Conservation (phyloP, 1,140 invertebrate genomes). For the Lucilia sericata region DNA sequence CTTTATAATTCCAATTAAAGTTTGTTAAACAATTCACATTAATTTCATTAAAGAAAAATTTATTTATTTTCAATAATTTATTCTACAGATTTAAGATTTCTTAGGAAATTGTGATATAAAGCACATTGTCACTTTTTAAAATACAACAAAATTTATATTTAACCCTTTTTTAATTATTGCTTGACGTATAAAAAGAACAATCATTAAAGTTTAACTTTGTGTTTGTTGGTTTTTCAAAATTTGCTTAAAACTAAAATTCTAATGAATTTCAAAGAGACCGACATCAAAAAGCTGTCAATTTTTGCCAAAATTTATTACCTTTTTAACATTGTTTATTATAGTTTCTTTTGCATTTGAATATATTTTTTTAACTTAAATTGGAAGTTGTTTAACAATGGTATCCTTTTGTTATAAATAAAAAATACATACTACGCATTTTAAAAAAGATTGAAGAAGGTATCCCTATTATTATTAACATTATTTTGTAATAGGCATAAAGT, state of each 20-base stretch:
- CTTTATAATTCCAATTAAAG: background rate
- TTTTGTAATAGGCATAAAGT: too few relatives aligned
- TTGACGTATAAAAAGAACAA: background rate
- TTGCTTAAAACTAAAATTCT: background rate
- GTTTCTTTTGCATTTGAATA: too few relatives aligned
- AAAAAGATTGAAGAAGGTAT: too few relatives aligned
- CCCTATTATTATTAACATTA: too few relatives aligned
- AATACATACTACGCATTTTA: too few relatives aligned
- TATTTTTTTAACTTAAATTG: too few relatives aligned
- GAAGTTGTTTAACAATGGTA: too few relatives aligned
- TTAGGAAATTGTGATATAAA: background rate
- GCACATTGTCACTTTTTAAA: background rate
- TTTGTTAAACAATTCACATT: background rate
- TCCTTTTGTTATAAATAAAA: too few relatives aligned
- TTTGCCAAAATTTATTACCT: background rate
- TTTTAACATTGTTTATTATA: background rate
- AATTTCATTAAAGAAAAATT: background rate
- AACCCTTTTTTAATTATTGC: background rate
- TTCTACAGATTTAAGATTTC: background rate
- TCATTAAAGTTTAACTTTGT: background rate
- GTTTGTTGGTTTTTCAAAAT: background rate
- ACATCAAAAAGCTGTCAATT: background rate
- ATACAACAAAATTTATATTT: background rate
- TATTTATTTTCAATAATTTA: background rate
- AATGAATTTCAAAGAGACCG: slow-evolving; percentile 15